Evolutionary conservation across 2,888 invertebrate genomes (phyloP).

Genomic region (Idaea biselata): DNA sequence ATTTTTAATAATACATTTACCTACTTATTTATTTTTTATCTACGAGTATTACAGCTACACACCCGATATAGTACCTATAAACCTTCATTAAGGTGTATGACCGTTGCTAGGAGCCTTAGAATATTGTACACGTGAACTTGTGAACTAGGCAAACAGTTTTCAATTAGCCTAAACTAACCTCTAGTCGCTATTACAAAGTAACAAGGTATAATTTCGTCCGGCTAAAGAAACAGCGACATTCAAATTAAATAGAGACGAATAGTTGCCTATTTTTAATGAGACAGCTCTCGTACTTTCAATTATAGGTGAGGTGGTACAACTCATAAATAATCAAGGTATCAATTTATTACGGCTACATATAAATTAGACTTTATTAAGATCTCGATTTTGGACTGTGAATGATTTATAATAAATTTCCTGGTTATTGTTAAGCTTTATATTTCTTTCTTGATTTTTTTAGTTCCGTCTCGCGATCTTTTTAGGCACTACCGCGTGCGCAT

Average conservation of each 20-base stretch:
- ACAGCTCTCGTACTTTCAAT: slow-evolving; percentile 30
- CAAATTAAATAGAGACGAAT: slow-evolving; percentile 8
- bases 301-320: slow-evolving; percentile 6
- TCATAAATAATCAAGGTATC: slow-evolving; percentile 22
- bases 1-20: too few relatives aligned
- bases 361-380: slow-evolving; percentile 14
- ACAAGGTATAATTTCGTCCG: neutral
- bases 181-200: slow-evolving; percentile 6
- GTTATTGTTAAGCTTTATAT: slow-evolving; percentile 9
- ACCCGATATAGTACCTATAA: slow-evolving; percentile 30
- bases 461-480: slow-evolving; percentile 24
- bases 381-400: slow-evolving; percentile 9
- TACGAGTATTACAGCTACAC: too few relatives aligned
- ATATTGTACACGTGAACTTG: slow-evolving; percentile 10
- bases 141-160: neutral
- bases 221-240: neutral
- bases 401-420: slow-evolving; percentile 20
- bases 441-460: slow-evolving; percentile 3
- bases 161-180: neutral
- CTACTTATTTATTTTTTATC: too few relatives aligned
- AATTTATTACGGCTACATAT: slow-evolving; percentile 17
- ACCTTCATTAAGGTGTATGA: slow-evolving; percentile 37
- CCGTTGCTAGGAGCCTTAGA: slow-evolving; percentile 16
- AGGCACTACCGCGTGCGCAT: neutral
- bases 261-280: slow-evolving; percentile 31